phyloP scores from a whole-genome alignment of 2,888 invertebrate species.

The Geophilus truncorum region DNA sequence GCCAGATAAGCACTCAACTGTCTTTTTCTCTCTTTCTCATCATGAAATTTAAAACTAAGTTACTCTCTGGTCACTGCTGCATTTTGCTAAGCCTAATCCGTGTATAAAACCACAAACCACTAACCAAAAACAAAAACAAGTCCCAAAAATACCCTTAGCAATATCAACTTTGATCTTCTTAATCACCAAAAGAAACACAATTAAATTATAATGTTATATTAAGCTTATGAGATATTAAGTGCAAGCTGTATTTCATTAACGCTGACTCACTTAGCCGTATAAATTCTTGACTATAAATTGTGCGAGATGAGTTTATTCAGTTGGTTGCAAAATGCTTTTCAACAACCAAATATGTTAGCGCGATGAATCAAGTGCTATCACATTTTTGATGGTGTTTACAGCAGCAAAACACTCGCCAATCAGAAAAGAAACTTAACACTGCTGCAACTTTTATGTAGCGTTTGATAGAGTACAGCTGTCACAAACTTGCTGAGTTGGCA shows the following conservation, averaged over 20 bases:
- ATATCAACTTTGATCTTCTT: neutral
- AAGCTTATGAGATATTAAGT: neutral
- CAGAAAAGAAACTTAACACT: neutral
- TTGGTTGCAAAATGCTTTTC: constrained; percentile 2
- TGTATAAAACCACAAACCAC: neutral
- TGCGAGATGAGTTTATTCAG: neutral
- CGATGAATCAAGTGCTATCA: neutral
- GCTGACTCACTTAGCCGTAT: neutral
- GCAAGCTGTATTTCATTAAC: neutral
- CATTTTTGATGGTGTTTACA: constrained; percentile 1
- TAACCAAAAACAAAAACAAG: neutral
- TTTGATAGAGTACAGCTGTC: constrained; percentile 4
- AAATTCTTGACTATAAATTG: neutral
- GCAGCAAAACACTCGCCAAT: constrained; percentile 14
- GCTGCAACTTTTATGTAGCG: neutral
- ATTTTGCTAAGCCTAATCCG: neutral
- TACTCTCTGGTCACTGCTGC: neutral
- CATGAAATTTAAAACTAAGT: constrained; percentile 15
- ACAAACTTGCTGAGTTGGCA: neutral
- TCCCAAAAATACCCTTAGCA: neutral
- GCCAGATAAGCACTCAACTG: constrained; percentile 12
- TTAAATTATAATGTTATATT: no score
- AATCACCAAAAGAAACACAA: neutral
- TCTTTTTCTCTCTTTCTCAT: constrained; percentile 15
- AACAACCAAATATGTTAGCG: neutral